A percentile compares a stretch with the other conserved stretches of the same genome.
These are phyloP conservation scores for Papilio machaon DNA, from an alignment of 1,140 invertebrate species.

Conservation along the genomic window DNA sequence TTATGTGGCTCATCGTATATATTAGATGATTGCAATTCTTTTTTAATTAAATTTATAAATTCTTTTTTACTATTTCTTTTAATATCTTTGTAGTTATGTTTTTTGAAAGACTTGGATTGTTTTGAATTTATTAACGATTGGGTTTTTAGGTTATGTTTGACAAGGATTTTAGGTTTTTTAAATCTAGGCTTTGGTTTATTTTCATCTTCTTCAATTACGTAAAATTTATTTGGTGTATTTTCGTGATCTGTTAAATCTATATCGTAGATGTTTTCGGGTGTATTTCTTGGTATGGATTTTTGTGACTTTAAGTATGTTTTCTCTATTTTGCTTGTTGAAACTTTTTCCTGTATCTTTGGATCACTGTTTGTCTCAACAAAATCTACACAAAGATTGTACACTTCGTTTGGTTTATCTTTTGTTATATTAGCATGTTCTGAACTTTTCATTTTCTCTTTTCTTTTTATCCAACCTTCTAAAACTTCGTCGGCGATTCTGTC, in stretches of 20 bases:
- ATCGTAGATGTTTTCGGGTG: background rate
- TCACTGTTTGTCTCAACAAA: slow-evolving; percentile 52
- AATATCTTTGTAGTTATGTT: slow-evolving; percentile 40
- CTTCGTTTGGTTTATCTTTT: slow-evolving; percentile 49
- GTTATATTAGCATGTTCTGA: slow-evolving; percentile 51
- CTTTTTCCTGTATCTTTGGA: background rate
- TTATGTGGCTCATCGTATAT: slow-evolving; percentile 53
- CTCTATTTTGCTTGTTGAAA: background rate
- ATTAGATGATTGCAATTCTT: slow-evolving; percentile 50
- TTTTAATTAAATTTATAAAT: slow-evolving; percentile 56
- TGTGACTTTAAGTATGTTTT: background rate
- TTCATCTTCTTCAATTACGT: background rate
- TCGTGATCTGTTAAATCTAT: background rate
- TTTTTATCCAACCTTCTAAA: slow-evolving; percentile 44
- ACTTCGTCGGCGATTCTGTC: slow-evolving; percentile 48
- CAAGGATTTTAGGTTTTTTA: background rate
- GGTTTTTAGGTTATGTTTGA: background rate
- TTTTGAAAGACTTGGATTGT: slow-evolving; percentile 39
- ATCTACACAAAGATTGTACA: slow-evolving; percentile 64
- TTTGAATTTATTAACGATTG: slow-evolving; percentile 19
- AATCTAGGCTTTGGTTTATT: background rate
- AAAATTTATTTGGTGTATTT: background rate
- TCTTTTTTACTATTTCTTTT: slow-evolving; percentile 50
- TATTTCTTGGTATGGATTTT: background rate
- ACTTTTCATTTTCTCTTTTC: slow-evolving; percentile 45